Evolutionary conservation across 2,797 vertebrate species (phyloP), one percentile per base, ranked within the genome.

Genomic region (Acomys russatus): DNA sequence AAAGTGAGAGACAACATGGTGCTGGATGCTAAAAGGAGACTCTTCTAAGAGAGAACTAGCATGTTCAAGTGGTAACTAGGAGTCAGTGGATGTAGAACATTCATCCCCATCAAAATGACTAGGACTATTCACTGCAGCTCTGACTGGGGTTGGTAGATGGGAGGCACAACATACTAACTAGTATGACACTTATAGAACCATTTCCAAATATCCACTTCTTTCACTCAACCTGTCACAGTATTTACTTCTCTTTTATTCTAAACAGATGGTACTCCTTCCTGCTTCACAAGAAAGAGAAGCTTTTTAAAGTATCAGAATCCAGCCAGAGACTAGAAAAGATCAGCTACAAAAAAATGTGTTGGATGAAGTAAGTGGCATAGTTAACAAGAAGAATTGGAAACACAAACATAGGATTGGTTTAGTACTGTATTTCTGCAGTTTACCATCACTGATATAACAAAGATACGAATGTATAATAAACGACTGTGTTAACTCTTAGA

Each of bases 301-400:
- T 86, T 96, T 59, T 10, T 8, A 49, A 91, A 95, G 61, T 8
- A 22, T 49, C 68, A 83, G 8, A 84, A 18, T 35, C 44, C 28
- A 64, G 49, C 6, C 59, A 76, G 70, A 94, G 91, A 59, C 6
- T 84, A 85, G 15, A 92, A 87, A 61, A 44, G 28, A 63, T 84
- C 83, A 49, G 33, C 59, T 90, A 51, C 25, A 63, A 90, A 97
- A 85, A 68, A 94, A 79, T 9, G 2, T 77, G 35, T 64, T 61
- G 56, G 35, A 63, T 20, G 28, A 73, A 8, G 20, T 70, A 38
- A 22, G 0, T 61, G 6, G 3, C n/a, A 0, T 51, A 76, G n/a
- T 49, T 85, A 63, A 56, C 35, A 74, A 84, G 49, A 23, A 63
- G 33, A 51, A 0, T 4, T 18, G 68, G 23, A 86, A 63, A 51